Evolutionary conservation across 2,888 invertebrate species (phyloP).

Genomic region (Nymphalis c-album): DNA sequence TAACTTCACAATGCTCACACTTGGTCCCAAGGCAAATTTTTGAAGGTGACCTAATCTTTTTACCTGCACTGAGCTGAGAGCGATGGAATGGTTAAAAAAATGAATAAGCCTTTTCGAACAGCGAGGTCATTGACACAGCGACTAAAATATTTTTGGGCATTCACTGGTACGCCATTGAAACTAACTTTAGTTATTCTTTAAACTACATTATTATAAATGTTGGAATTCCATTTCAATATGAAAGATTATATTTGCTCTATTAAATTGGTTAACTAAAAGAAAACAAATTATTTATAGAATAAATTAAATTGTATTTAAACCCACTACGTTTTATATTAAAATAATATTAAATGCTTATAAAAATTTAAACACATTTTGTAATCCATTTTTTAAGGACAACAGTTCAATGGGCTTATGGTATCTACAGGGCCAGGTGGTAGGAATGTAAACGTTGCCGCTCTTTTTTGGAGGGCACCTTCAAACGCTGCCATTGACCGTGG

Average conservation of each 20-base stretch:
- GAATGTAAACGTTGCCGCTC: constrained; percentile 35
- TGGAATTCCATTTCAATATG: too few species aligned
- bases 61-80: constrained; percentile 25
- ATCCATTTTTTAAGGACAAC: too few species aligned
- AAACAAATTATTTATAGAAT: neutral
- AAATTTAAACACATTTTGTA: too few species aligned
- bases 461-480: constrained; percentile 69
- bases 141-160: constrained; percentile 12
- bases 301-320: neutral
- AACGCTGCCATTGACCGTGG: constrained; percentile 77
- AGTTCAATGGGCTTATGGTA: neutral
- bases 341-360: too few species aligned
- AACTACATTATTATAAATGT: neutral
- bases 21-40: constrained; percentile 5
- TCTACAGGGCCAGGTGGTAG: constrained; percentile 12
- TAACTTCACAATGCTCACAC: neutral
- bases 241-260: too few species aligned
- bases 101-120: constrained; percentile 24
- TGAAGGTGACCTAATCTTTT: constrained; percentile 30
- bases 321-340: too few species aligned
- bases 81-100: constrained; percentile 22
- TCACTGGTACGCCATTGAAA: constrained; percentile 1
- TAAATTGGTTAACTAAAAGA: too few species aligned
- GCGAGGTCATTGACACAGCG: constrained; percentile 30
- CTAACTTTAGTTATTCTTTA: neutral